Base-by-base conservation (phyloP, 2,888 invertebrate genomes). In the Gisinianus flammeolus region DNA sequence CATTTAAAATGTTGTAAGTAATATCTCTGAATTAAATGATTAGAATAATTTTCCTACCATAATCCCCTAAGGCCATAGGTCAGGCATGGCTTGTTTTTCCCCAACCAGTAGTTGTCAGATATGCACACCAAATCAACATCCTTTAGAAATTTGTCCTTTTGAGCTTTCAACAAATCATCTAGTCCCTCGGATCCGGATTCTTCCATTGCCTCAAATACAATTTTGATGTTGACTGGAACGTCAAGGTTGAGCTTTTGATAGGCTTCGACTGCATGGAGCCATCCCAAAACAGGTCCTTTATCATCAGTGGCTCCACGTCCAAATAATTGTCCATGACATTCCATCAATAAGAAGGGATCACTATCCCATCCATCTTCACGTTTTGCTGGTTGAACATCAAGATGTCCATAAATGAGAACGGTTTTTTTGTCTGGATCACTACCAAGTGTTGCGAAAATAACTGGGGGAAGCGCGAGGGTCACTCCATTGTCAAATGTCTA, bases 51-150 rank as follows among this genome's bases (percentile, higher is more conserved):
- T 44, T 44, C 6, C 44, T 98, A 98, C 86, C 94, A 94, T 79
- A 97, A 90, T n/a, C 98, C 98, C 83, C 97, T 90, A 19, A 98
- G 90, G 3, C 98, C 98, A 87, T 98, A 98, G 0, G 98, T 98
- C 79, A 99, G 91, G 87, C 98, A 98, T 0, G 98, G 98, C 86
- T 96, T 97, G 26, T 92, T 93, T 81, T 93, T 97, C 0, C 98
- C 98, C 79, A 99, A 88, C 98, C 98, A 99, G 87, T 98, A 99
- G 88, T 98, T 99, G 87, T 99, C 98, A 31, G 97, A 97, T 86
- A 99, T 98, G 87, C 98, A 98, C 22, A 97, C 95, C 88, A 92
- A 98, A 87, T 98, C 97, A 0, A 96, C 93, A 86, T 91, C 90
- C 78, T 70, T 90, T 54, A 97, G 90, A 87, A 96, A 97, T 33